A percentile compares a stretch with the other conserved stretches of the same genome.
Conservation (phyloP, 2,888 invertebrate species). For the Omphaloscelis lunosa region DNA sequence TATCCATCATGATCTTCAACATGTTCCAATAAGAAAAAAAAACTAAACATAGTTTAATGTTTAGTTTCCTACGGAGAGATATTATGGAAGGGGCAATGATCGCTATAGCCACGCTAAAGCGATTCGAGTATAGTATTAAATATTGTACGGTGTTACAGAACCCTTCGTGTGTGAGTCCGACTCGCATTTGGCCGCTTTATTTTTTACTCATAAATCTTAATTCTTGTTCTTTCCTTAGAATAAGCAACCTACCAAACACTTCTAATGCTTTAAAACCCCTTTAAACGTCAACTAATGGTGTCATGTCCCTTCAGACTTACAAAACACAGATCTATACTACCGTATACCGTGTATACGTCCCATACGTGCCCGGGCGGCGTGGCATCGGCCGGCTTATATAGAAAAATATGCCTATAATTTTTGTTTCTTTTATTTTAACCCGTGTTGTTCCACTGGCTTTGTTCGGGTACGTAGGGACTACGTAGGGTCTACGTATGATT, state of each 20-base stretch:
- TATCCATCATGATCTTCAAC: no score
- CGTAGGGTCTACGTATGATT: constrained; percentile 42
- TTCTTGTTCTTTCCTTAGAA: background rate
- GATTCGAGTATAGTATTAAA: no score
- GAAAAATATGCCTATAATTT: constrained; percentile 36
- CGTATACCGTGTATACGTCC: constrained; percentile 6
- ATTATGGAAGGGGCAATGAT: no score
- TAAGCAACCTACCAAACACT: no score
- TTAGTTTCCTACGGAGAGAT: no score
- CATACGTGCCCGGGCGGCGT: constrained; percentile 42
- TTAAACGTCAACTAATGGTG: background rate
- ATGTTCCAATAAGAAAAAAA: no score
- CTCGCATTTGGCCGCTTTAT: background rate
- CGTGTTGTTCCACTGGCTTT: constrained; percentile 47
- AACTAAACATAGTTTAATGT: no score
- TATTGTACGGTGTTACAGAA: background rate
- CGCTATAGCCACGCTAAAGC: no score
- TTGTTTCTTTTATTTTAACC: constrained; percentile 53
- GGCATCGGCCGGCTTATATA: constrained; percentile 31
- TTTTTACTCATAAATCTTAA: background rate
- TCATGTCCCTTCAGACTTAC: background rate
- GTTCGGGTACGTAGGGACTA: constrained; percentile 33
- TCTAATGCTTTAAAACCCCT: background rate
- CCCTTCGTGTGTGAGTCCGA: background rate
- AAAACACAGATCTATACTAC: background rate